Conservation (phyloP, 2,888 invertebrate genomes). For the Cerceris rybyensis region DNA sequence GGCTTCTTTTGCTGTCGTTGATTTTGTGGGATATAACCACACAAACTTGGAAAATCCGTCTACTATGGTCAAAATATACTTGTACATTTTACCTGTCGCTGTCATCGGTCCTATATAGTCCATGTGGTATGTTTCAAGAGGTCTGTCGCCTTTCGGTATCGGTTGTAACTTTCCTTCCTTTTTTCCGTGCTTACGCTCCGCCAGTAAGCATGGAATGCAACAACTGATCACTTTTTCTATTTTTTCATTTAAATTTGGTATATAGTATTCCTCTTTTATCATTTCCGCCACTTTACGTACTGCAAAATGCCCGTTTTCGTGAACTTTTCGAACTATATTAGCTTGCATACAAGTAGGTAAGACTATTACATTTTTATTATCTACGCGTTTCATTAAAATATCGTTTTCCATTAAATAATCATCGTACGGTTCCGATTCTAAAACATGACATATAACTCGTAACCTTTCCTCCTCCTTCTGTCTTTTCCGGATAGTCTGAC, state of each 20-base stretch:
- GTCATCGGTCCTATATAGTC: no score
- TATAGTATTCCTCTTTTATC: not conserved
- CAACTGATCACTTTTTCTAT: not conserved
- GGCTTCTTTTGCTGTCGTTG: no score
- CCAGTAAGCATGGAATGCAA: not conserved
- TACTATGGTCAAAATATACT: no score
- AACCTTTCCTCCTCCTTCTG: conserved; percentile 40
- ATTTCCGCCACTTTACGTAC: not conserved
- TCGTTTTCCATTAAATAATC: no score
- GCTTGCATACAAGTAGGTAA: no score
- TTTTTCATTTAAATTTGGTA: not conserved
- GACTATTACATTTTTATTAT: not conserved
- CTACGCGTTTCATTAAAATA: conserved; percentile 17
- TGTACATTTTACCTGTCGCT: no score
- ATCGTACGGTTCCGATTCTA: conserved; percentile 40
- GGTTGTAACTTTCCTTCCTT: not conserved
- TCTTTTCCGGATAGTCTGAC: no score
- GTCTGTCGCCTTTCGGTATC: not conserved
- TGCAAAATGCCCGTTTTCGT: conserved; percentile 35
- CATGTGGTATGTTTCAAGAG: not conserved
- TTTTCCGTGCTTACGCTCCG: not conserved
- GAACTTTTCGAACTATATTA: not conserved
- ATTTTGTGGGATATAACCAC: no score
- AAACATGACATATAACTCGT: conserved; percentile 32
- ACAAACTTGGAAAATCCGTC: no score